Conservation (phyloP, 2,113 vertebrate species). For the Triplophysa tibetana region DNA sequence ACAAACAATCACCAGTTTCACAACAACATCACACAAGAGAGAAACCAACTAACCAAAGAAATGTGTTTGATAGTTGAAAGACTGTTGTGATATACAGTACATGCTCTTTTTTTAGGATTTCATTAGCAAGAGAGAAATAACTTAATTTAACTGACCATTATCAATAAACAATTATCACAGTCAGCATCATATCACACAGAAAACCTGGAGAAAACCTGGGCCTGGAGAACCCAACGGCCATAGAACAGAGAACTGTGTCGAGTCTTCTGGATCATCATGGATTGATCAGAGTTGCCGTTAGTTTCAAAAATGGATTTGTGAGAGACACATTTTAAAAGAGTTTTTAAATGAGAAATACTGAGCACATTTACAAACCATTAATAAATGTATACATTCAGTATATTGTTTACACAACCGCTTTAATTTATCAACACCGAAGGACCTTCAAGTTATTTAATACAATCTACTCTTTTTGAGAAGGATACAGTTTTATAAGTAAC, state of each 20-base stretch:
- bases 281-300: no score
- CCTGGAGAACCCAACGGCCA: not conserved
- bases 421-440: no score
- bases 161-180: not conserved
- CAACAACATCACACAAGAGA: not conserved
- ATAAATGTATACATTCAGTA: not conserved
- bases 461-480: no score
- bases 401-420: no score
- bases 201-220: no score
- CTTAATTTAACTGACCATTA: accelerated
- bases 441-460: no score
- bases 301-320: not conserved
- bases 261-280: not conserved
- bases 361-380: no score
- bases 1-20: not conserved
- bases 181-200: not conserved
- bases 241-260: no score
- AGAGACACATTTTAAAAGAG: not conserved
- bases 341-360: no score
- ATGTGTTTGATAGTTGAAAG: no score
- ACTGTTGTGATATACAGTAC: not conserved
- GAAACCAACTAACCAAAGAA: not conserved
- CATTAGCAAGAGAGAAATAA: not conserved
- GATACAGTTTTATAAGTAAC: no score
- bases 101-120: not conserved